Conservation (phyloP, 2,797 vertebrate genomes). For the Catamblyrhynchus diadema region DNA sequence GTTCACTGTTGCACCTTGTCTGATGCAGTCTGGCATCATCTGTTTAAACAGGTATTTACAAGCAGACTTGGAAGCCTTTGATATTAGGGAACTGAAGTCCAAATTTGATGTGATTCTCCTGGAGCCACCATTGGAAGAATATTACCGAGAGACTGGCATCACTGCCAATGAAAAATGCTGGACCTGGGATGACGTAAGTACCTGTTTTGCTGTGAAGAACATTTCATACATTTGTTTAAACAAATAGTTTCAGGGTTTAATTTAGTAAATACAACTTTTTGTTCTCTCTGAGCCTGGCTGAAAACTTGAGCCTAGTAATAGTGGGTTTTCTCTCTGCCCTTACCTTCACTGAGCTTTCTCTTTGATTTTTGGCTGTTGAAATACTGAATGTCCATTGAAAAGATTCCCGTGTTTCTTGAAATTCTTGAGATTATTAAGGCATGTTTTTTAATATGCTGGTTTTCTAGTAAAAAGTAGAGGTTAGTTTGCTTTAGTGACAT, state of each 20-base stretch:
- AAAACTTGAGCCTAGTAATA: neutral
- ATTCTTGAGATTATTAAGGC: neutral
- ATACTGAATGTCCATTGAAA: neutral
- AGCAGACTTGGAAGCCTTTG: conserved; percentile 91
- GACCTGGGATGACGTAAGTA: conserved; percentile 94
- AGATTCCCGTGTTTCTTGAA: neutral
- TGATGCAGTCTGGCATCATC: neutral
- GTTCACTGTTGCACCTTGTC: neutral
- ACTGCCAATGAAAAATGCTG: conserved; percentile 95
- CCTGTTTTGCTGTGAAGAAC: neutral
- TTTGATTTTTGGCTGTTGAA: neutral
- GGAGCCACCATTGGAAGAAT: conserved; percentile 94
- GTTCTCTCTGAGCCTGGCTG: neutral
- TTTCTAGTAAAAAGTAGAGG: neutral
- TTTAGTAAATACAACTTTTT: neutral
- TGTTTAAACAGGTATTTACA: conserved; percentile 89
- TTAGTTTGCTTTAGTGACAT: neutral
- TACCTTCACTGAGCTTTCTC: neutral
- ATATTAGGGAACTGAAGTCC: conserved; percentile 90
- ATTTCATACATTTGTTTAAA: fast-evolving
- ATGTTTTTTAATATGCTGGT: neutral
- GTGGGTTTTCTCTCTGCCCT: neutral
- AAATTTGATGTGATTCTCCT: conserved; percentile 97
- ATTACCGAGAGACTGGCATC: conserved; percentile 95
- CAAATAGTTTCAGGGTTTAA: neutral